These are phyloP conservation scores for Ptychodera flava DNA, from an alignment of 35 echinoderm and acorn worm species.

Conservation along the genomic window DNA sequence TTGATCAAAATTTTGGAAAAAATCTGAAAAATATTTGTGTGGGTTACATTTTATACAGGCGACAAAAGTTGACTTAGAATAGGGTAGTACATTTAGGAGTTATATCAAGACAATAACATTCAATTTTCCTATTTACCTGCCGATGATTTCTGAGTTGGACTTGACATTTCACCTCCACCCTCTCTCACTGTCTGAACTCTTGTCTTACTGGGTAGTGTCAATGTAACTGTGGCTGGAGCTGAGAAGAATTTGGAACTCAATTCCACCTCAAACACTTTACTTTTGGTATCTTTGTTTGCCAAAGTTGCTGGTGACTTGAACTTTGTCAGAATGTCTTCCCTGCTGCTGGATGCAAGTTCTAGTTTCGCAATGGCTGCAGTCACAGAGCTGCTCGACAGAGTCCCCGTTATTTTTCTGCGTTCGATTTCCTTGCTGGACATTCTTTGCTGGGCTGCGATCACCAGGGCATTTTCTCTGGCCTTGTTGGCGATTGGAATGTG, in stretches of 20 bases:
- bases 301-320: background rate
- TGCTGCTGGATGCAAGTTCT: background rate
- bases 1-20: too few species aligned
- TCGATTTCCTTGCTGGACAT: conserved; percentile 66
- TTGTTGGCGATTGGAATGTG: conserved; percentile 73
- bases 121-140: background rate
- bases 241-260: conserved; percentile 76
- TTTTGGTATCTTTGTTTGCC: background rate
- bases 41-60: too few species aligned
- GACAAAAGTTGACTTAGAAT: too few species aligned
- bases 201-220: conserved; percentile 51
- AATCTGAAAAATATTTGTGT: too few species aligned
- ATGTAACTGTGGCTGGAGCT: conserved; percentile 35
- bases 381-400: conserved; percentile 70
- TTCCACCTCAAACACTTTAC: conserved; percentile 29
- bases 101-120: too few species aligned
- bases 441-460: conserved; percentile 85
- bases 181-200: conserved; percentile 42
- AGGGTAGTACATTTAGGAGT: too few species aligned
- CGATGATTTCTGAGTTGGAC: background rate
- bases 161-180: too few species aligned
- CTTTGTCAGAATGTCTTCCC: background rate
- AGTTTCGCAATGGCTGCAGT: conserved; percentile 67
- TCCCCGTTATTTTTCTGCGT: conserved; percentile 63
- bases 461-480: conserved; percentile 74